A percentile compares a stretch with the other conserved stretches of the same genome.
Evolutionary conservation across 2,888 invertebrate species (phyloP).

Genomic region (Eurois occulta): DNA sequence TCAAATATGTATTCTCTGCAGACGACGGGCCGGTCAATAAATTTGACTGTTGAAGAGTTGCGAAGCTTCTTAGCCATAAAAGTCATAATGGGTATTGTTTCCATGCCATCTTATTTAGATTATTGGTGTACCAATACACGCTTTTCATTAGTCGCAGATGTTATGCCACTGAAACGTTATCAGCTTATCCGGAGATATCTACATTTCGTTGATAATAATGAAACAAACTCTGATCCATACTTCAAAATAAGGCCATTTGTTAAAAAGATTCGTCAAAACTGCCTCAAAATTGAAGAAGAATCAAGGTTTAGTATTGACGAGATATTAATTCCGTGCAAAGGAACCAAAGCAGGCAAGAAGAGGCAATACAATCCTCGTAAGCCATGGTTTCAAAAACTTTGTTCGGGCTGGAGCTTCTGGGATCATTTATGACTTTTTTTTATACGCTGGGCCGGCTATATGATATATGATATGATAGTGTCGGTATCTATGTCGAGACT

Average conservation of each 20-base stretch:
- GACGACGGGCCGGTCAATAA: not conserved
- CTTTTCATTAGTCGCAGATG: not conserved
- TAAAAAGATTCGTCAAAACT: not conserved
- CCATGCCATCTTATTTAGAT: not conserved
- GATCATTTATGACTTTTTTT: constrained; percentile 18
- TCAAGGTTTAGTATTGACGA: not conserved
- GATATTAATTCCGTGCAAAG: not conserved
- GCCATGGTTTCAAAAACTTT: constrained; percentile 19
- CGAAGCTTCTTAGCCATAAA: not conserved
- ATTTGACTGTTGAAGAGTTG: not conserved
- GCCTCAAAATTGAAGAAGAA: not conserved
- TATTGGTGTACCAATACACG: not conserved
- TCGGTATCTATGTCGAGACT: too few species aligned
- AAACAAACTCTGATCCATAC: not conserved
- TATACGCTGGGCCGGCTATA: too few species aligned
- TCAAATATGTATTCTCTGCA: constrained; percentile 5
- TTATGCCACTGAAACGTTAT: not conserved
- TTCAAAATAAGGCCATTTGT: not conserved
- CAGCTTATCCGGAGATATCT: not conserved
- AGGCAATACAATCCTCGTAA: constrained; percentile 17
- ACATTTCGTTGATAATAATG: not conserved
- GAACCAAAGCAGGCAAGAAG: constrained; percentile 3
- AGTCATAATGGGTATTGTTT: not conserved
- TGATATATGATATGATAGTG: too few species aligned
- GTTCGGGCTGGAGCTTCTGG: constrained; percentile 18